Evolutionary conservation across 2,797 vertebrate genomes (phyloP).

Genomic region (Helicolenus hilgendorfi): DNA sequence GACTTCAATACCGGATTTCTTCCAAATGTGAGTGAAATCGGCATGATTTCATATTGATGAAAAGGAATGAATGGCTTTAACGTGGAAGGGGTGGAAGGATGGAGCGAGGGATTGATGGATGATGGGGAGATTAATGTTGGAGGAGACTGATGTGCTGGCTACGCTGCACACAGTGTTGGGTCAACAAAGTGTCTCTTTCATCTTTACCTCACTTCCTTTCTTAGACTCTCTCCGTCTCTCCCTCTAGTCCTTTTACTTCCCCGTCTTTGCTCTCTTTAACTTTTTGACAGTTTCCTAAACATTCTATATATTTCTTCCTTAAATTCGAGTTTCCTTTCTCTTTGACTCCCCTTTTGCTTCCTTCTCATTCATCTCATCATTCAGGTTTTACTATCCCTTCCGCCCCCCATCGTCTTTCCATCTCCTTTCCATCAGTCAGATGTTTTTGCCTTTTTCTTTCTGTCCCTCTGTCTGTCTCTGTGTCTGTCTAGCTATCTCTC

Average conservation of each 20-base stretch:
- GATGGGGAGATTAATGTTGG: slow-evolving; percentile 74
- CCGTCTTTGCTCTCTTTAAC: not conserved
- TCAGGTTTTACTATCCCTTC: not conserved
- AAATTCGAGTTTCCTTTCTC: not conserved
- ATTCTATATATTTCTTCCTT: not conserved
- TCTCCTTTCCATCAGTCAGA: not conserved
- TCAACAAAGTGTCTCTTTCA: slow-evolving; percentile 64
- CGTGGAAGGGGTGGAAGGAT: slow-evolving; percentile 47
- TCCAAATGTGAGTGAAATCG: slow-evolving; percentile 33
- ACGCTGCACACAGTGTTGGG: slow-evolving; percentile 50
- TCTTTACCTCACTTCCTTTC: slow-evolving; percentile 43
- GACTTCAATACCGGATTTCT: slow-evolving; percentile 25
- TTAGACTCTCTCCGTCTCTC: not conserved
- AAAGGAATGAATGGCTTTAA: slow-evolving; percentile 62
- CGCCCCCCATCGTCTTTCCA: not conserved
- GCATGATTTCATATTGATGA: slow-evolving; percentile 60
- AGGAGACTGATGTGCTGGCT: slow-evolving; percentile 69
- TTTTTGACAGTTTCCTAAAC: not conserved
- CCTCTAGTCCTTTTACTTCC: not conserved
- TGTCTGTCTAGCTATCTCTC: slow-evolving; percentile 26
- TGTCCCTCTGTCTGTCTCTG: not conserved
- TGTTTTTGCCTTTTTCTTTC: not conserved
- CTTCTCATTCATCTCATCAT: not conserved
- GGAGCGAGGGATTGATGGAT: slow-evolving; percentile 59
- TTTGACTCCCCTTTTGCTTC: not conserved